Base-by-base conservation (phyloP, 2,888 invertebrate species). In the Pachydiplax longipennis region DNA sequence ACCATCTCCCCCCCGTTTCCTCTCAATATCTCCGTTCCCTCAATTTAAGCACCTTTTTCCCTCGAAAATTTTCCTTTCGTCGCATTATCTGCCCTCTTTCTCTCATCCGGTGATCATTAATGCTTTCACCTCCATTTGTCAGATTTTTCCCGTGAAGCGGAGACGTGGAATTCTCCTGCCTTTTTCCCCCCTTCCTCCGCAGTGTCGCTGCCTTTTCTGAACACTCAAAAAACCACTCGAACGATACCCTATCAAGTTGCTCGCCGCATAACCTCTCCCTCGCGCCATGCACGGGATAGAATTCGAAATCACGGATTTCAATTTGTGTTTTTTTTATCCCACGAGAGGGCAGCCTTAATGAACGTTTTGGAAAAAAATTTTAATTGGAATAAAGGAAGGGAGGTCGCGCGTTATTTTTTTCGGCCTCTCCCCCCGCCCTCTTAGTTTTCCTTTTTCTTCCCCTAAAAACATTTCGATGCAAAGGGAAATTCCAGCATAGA, bases 171-270 rank as follows among this genome's bases (percentile, higher is more conserved):
- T 25, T 65, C 65, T 65, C n/a, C 61, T n/a, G 6, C 18, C 73
- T 5, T 73, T 12, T 25, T 25, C 73, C 25, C 25, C 37, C 87
- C 61, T 58, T 31, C 61, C 58, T 13, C 25, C 35, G 18, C 58
- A 18, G 61, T 18, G 87, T 37, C 87, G 87, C 87, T 87, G 61
- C 61, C 37, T 48, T 58, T 58, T 53, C 25, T 18, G 22, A n/a
- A 40, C 61, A 12, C 61, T 87, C 87, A 40, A 87, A n/a, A 58
- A 87, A 35, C 37, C 87, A 87, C 87, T 87, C 61, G 87, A 87
- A 87, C 87, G 87, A 87, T 87, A 87, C 87, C 87, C 87, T 87
- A 87, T 87, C 87, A 61, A 87, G 65, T 87, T 61, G 87, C 61
- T 65, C 87, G 37, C 87, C 58, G 53, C 83, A 35, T 53, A n/a